A percentile compares a stretch with the other conserved stretches of the same genome.
These are phyloP conservation scores for Eupelmus urozonus DNA, from an alignment of 2,888 invertebrate species.

Conservation along the genomic window DNA sequence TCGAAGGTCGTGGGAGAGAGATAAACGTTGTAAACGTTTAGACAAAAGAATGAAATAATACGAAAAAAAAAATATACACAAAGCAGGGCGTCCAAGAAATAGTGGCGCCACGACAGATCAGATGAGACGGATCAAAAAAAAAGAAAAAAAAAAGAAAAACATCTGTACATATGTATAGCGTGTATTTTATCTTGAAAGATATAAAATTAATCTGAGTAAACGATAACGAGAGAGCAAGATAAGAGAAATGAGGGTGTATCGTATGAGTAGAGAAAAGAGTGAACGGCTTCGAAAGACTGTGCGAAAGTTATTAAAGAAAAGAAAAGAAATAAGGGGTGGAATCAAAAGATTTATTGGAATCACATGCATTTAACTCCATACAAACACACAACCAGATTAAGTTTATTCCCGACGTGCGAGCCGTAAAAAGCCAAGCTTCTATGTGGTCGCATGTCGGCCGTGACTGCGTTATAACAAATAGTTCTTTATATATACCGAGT, in stretches of 20 bases:
- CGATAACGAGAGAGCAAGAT: constrained; percentile 55
- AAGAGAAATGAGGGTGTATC: constrained; percentile 46
- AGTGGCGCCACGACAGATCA: constrained; percentile 25
- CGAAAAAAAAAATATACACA: constrained; percentile 12
- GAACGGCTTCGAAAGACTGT: constrained; percentile 61
- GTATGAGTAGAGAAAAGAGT: constrained; percentile 61
- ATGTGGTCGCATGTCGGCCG: constrained; percentile 7
- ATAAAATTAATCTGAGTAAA: constrained; percentile 43
- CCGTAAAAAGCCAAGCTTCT: constrained; percentile 55
- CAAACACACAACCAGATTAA: constrained; percentile 29
- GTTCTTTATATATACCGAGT: constrained; percentile 49
- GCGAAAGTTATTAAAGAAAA: constrained; percentile 33
- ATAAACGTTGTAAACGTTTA: constrained; percentile 16
- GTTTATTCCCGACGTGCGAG: constrained; percentile 50
- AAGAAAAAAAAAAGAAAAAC: constrained; percentile 65
- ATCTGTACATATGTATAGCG: constrained; percentile 73
- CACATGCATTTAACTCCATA: constrained; percentile 42
- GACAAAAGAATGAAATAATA: constrained; percentile 12
- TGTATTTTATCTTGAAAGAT: constrained; percentile 55
- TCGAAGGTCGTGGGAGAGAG: constrained; percentile 9
- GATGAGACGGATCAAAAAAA: constrained; percentile 54
- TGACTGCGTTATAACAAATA: constrained; percentile 41
- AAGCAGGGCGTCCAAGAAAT: constrained; percentile 9
- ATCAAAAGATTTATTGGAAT: constrained; percentile 59
- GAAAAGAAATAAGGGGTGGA: constrained; percentile 34